Conservation (phyloP, 1,140 invertebrate species). For the Pseudomyrmex pallidus region DNA sequence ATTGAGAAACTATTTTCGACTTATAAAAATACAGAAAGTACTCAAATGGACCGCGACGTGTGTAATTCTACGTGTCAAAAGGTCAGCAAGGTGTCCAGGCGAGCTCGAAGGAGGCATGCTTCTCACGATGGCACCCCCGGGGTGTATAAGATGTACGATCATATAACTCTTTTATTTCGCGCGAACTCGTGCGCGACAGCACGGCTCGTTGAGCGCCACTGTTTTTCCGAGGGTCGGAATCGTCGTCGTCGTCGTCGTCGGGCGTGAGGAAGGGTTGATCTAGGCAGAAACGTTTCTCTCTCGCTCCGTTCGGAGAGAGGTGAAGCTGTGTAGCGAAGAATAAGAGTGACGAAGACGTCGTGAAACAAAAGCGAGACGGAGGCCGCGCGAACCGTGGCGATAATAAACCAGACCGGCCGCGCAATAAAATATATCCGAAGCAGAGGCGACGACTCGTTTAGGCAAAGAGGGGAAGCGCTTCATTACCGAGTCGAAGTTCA, state of each 20-base stretch:
- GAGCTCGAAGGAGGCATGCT: neutral
- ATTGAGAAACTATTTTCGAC: neutral
- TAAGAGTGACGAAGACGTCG: constrained; percentile 52
- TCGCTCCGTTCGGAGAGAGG: constrained; percentile 15
- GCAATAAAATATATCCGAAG: constrained; percentile 85
- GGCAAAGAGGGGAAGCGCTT: constrained; percentile 77
- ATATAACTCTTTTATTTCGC: constrained; percentile 76
- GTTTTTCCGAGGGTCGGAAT: constrained; percentile 78
- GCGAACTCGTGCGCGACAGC: constrained; percentile 74
- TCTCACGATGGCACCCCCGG: constrained; percentile 17
- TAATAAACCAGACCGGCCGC: constrained; percentile 83
- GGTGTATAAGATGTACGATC: constrained; percentile 27
- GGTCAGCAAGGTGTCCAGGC: neutral
- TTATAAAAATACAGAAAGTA: neutral
- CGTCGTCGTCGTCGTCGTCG: constrained; percentile 71
- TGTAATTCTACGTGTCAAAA: neutral
- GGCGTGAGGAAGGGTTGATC: constrained; percentile 80
- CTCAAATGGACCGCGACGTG: neutral
- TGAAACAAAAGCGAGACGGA: constrained; percentile 56
- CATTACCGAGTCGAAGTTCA: constrained; percentile 84
- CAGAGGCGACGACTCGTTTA: constrained; percentile 84
- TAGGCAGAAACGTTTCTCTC: constrained; percentile 70
- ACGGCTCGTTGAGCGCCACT: constrained; percentile 83
- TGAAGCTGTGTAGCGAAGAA: neutral
- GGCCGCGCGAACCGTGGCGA: constrained; percentile 70